Evolutionary conservation across 1,140 invertebrate genomes (phyloP), one percentile per base, ranked within the genome.

Genomic region (Halictus rubicundus): DNA sequence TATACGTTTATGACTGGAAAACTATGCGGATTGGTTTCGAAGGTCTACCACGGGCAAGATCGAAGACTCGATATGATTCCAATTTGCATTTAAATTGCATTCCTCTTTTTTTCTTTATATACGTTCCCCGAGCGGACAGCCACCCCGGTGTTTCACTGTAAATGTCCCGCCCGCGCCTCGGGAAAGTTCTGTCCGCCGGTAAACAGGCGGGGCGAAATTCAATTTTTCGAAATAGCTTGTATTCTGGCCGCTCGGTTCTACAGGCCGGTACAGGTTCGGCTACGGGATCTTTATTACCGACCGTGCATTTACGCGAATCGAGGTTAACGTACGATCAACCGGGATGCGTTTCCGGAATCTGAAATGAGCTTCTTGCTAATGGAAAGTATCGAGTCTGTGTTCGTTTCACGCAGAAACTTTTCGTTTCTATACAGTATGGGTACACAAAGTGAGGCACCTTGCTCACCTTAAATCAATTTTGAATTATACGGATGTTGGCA

Each of bases 21-120:
- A 72, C 68, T 72, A 57, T 46, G 78, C 52, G n/a, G 70, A 79
- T 79, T 52, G 57, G n/a, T 68, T 76, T 61, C 37, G 63, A 76
- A 21, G 72, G n/a, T 52, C 63, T 23, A n/a, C 37, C 19, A 19
- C 19, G 8, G 8, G 10, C 54, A 37, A 69, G 79, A 81, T 77
- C 66, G 79, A 70, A 60, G 42, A 42, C 6, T 77, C 83, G 80
- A 86, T 86, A 82, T 75, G 80, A 85, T 82, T 77, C 76, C 60
- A 85, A 86, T 86, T 86, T 86, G 76, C 85, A 86, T 86, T 75
- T 85, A 85, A 85, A 86, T 86, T 82, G 83, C 80, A 32, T 73
- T 49, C 59, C 66, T 12, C 46, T 59, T 59, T 85, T 86, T 77
- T 82, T 46, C 59, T 57, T 76, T 71, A 59, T 71, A 59, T 25